Evolutionary conservation across 1,140 invertebrate species (phyloP).

Genomic region (Vanessa tameamea): DNA sequence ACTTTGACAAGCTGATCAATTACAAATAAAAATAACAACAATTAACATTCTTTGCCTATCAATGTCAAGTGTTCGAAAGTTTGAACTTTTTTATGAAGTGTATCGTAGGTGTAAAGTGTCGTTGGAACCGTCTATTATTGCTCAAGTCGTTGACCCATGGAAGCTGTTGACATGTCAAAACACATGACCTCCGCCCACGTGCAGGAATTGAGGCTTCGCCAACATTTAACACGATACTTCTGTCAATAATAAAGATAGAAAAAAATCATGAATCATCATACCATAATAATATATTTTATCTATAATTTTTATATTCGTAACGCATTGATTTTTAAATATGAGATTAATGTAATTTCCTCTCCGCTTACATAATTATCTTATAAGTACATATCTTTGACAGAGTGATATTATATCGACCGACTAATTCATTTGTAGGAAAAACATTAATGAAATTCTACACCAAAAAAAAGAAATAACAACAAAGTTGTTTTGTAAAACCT

Average conservation of each 20-base stretch:
- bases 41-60: conserved; percentile 13
- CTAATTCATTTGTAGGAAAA: no score
- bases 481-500: no score
- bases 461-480: no score
- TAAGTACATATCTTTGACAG: no score
- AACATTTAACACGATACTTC: not conserved
- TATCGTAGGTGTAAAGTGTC: conserved; percentile 40
- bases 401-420: no score
- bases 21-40: not conserved
- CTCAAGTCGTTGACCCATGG: conserved; percentile 39
- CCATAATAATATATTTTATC: not conserved
- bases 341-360: no score
- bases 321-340: no score
- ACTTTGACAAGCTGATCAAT: not conserved
- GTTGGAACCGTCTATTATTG: conserved; percentile 25
- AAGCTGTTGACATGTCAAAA: conserved; percentile 51
- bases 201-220: not conserved
- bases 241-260: not conserved
- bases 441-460: no score
- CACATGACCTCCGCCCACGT: conserved; percentile 37
- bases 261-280: not conserved
- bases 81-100: conserved; percentile 22
- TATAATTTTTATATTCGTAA: no score
- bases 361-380: no score
- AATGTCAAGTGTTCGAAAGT: conserved; percentile 20